These are phyloP conservation scores for Dicyrtomina minuta DNA, from an alignment of 2,888 invertebrate species.

Conservation along the genomic window DNA sequence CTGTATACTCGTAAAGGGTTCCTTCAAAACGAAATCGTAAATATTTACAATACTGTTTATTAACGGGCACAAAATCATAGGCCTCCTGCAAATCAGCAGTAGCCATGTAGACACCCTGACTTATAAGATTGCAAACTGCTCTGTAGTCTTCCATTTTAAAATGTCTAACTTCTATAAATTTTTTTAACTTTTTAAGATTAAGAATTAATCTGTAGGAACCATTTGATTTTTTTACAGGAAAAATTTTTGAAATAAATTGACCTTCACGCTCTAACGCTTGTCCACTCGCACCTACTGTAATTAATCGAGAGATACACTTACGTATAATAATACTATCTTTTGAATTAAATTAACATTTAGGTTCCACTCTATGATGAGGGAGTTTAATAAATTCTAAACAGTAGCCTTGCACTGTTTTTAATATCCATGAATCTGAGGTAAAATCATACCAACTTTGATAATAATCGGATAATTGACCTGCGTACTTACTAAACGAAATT, in stretches of 20 bases:
- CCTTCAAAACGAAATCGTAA: constrained; percentile 31
- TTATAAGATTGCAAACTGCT: constrained; percentile 19
- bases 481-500: too few species aligned
- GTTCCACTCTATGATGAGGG: background rate
- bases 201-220: constrained; percentile 31
- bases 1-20: constrained; percentile 19
- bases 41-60: constrained; percentile 19
- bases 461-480: too few species aligned
- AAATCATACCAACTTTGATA: background rate
- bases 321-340: background rate
- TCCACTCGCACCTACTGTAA: constrained; percentile 3
- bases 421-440: background rate
- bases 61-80: constrained; percentile 33
- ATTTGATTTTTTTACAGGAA: constrained; percentile 33
- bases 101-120: constrained; percentile 13
- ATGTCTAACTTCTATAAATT: constrained; percentile 30
- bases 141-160: constrained; percentile 39
- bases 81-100: constrained; percentile 36
- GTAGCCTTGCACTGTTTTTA: background rate
- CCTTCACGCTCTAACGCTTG: background rate
- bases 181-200: constrained; percentile 36
- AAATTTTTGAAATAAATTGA: constrained; percentile 33
- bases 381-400: background rate
- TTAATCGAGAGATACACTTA: background rate
- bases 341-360: background rate